Conservation (phyloP, 1,140 invertebrate species). For the Tachypleus tridentatus region DNA sequence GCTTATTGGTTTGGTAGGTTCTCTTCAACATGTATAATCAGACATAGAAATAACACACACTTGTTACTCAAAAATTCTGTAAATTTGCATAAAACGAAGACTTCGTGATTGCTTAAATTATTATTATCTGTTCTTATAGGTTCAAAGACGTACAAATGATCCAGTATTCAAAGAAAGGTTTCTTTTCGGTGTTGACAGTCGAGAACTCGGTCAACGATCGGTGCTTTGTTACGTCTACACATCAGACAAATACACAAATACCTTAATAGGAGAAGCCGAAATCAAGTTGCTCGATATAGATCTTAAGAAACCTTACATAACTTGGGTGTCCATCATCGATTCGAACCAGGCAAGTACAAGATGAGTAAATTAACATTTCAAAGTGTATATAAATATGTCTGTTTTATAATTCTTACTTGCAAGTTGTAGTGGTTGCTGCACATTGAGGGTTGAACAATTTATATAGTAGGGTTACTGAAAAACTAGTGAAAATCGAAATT, state of each 20-base stretch:
- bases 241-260: constrained; percentile 47
- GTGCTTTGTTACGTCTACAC: constrained; percentile 49
- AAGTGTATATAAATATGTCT: not conserved
- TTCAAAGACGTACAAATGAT: constrained; percentile 48
- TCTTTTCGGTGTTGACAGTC: constrained; percentile 49
- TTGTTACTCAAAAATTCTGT: too few species aligned
- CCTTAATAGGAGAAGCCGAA: constrained; percentile 50
- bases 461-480: too few species aligned
- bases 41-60: too few species aligned
- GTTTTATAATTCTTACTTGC: not conserved
- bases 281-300: constrained; percentile 47
- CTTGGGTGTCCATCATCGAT: constrained; percentile 17
- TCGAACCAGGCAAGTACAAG: constrained; percentile 13
- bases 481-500: too few species aligned
- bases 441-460: too few species aligned
- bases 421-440: too few species aligned
- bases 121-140: constrained; percentile 29
- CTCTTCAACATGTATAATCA: too few species aligned
- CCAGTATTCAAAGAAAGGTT: constrained; percentile 62
- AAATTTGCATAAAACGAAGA: too few species aligned
- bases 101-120: too few species aligned
- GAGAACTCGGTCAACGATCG: constrained; percentile 39
- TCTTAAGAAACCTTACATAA: constrained; percentile 25
- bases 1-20: too few species aligned
- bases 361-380: constrained; percentile 5